phyloP scores from a whole-genome alignment of 2,797 vertebrate species.

The Myoxocephalus aenaeus region DNA sequence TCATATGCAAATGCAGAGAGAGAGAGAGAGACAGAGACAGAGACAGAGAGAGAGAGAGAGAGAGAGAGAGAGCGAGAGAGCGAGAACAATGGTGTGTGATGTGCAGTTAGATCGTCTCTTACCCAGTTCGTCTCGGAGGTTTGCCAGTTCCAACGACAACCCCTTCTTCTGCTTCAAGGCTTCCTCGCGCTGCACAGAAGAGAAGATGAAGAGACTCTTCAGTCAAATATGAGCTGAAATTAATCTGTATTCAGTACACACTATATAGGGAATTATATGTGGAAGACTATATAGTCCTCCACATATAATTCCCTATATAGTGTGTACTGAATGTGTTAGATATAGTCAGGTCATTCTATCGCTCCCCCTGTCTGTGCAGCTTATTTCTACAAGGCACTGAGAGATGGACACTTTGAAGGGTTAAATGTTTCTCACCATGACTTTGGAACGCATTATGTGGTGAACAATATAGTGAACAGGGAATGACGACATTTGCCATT shows the following conservation, averaged over 20 bases:
- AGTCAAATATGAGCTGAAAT: neutral
- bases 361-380: too few species aligned
- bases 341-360: neutral
- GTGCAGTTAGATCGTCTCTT: constrained; percentile 36
- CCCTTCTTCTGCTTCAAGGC: constrained; percentile 74
- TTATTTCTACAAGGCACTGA: neutral
- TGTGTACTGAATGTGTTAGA: neutral
- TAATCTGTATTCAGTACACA: neutral
- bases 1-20: constrained; percentile 29
- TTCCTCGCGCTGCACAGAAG: constrained; percentile 67
- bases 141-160: constrained; percentile 59
- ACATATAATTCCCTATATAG: too few species aligned
- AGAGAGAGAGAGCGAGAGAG: neutral
- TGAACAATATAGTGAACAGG: neutral
- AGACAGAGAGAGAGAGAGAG: neutral
- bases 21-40: neutral
- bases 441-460: neutral
- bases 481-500: neutral
- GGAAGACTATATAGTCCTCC: neutral
- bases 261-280: neutral
- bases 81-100: neutral
- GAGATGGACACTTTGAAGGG: too few species aligned
- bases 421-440: neutral
- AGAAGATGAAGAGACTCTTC: constrained; percentile 18
- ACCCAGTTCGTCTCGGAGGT: constrained; percentile 74